Percentiles rank a stretch among this genome's conserved stretches.
Evolutionary conservation across 2,113 vertebrate genomes (phyloP).

Genomic region (Clarias gariepinus): DNA sequence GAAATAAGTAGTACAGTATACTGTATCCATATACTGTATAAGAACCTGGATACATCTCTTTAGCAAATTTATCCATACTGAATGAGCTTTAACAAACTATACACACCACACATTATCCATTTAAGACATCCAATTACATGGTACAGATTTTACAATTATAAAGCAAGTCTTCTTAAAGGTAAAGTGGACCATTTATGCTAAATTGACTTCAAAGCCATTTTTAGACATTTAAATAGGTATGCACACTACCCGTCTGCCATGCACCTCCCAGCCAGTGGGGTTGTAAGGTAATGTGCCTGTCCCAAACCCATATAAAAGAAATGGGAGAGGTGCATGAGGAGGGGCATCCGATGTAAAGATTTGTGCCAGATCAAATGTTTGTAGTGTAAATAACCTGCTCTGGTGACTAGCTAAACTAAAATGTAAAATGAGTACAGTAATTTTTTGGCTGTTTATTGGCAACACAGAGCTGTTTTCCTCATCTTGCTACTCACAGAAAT

Average conservation of each 20-base stretch:
- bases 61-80: neutral
- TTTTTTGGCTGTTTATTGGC: neutral
- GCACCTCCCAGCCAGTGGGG: too few relatives aligned
- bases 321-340: too few relatives aligned
- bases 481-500: neutral
- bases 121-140: neutral
- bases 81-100: neutral
- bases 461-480: neutral
- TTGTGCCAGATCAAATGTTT: too few relatives aligned
- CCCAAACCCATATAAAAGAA: too few relatives aligned
- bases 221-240: too few relatives aligned
- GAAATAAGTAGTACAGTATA: neutral
- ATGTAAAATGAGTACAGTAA: neutral
- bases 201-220: too few relatives aligned
- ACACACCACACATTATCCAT: neutral
- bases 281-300: too few relatives aligned
- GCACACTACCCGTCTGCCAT: too few relatives aligned
- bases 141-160: neutral
- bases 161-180: neutral
- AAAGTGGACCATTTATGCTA: neutral
- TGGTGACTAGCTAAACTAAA: neutral
- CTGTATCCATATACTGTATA: neutral
- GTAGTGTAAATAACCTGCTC: too few relatives aligned
- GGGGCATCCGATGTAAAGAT: too few relatives aligned
- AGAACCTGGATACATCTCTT: constrained; percentile 27